Conservation (phyloP, 2,888 invertebrate genomes). For the Lobophora halterata region DNA sequence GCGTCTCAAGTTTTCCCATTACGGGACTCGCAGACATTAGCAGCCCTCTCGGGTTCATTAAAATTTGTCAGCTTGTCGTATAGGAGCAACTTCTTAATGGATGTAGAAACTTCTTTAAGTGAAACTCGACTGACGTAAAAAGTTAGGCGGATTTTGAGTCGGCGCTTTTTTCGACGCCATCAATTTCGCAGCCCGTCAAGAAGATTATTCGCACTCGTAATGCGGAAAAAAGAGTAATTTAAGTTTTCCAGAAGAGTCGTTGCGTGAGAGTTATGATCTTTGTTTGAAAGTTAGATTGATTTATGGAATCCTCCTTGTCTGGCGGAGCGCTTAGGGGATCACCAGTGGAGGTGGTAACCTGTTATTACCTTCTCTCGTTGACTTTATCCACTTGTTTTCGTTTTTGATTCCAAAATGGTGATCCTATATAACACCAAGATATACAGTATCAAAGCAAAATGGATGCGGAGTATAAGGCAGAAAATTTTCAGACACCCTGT, state of each 20-base stretch:
- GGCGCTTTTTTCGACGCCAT: conserved; percentile 71
- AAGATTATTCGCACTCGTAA: conserved; percentile 80
- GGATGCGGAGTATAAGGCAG: too few relatives aligned
- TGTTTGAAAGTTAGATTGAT: conserved; percentile 79
- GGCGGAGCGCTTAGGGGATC: conserved; percentile 43
- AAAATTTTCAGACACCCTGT: too few relatives aligned
- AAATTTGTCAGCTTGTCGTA: conserved; percentile 79
- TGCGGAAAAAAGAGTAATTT: conserved; percentile 79
- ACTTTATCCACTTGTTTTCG: too few relatives aligned
- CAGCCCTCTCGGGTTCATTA: conserved; percentile 78
- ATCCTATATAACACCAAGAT: too few relatives aligned
- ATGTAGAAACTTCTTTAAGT: conserved; percentile 79
- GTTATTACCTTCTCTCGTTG: conserved; percentile 3
- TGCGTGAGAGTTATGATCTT: conserved; percentile 76
- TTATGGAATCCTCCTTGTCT: conserved; percentile 64
- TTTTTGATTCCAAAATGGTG: too few relatives aligned
- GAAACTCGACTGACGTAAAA: conserved; percentile 79
- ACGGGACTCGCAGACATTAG: conserved; percentile 73
- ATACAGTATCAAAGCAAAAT: too few relatives aligned
- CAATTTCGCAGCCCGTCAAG: conserved; percentile 79
- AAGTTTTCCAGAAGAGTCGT: conserved; percentile 74
- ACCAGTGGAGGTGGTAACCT: conserved; percentile 4
- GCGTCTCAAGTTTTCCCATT: conserved; percentile 79
- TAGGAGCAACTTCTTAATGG: conserved; percentile 75
- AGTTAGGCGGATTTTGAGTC: conserved; percentile 68